Evolutionary conservation across 2,888 invertebrate genomes (phyloP).

Genomic region (Bruchidius siliquastri): DNA sequence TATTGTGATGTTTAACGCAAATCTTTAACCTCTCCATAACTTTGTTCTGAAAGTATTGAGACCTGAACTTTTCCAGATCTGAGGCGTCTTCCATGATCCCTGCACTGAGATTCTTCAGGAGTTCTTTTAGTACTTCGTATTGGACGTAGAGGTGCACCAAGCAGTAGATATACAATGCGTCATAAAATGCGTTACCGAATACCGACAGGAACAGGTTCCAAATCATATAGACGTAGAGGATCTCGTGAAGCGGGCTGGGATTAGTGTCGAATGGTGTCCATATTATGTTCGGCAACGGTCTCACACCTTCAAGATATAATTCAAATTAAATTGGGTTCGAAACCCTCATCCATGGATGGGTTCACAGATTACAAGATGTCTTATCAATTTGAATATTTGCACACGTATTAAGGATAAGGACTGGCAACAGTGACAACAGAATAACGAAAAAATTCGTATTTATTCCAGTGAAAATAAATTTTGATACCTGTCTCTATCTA

Average conservation of each 20-base stretch:
- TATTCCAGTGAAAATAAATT: no score
- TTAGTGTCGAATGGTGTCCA: conserved; percentile 23
- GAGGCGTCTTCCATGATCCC: conserved; percentile 14
- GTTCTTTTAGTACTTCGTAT: conserved; percentile 16
- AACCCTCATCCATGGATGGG: no score
- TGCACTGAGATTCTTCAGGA: conserved; percentile 17
- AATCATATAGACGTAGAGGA: conserved; percentile 15
- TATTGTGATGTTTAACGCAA: conserved; percentile 22
- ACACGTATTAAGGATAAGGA: no score
- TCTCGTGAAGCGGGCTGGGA: conserved; percentile 22
- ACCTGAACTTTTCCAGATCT: conserved; percentile 19
- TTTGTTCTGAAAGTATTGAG: conserved; percentile 18
- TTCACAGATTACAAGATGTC: no score
- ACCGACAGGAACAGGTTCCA: conserved; percentile 19
- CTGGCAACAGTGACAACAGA: no score
- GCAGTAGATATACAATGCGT: conserved; percentile 19
- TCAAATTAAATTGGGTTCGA: no score
- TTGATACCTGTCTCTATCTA: no score
- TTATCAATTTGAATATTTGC: no score
- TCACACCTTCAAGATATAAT: conserved; percentile 8
- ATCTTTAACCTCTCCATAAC: conserved; percentile 18
- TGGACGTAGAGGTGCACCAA: conserved; percentile 21
- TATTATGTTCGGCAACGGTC: conserved; percentile 20
- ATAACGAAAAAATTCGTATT: no score
- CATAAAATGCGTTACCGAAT: conserved; percentile 20